These are phyloP conservation scores for Pseudobourletiella spinata DNA, from an alignment of 1,140 invertebrate genomes.

Conservation along the genomic window DNA sequence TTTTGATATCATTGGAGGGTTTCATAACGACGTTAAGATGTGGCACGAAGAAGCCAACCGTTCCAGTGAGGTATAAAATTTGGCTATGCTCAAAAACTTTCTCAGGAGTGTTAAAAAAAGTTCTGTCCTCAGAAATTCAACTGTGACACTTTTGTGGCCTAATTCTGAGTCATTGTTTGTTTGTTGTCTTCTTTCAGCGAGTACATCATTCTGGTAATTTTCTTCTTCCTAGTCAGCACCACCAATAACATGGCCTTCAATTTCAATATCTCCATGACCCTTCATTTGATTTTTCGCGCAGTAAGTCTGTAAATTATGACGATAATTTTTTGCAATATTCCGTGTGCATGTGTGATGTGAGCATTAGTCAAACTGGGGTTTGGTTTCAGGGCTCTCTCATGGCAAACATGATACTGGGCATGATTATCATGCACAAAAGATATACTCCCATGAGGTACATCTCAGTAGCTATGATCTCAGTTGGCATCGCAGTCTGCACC, in stretches of 20 bases:
- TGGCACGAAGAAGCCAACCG: constrained; percentile 59
- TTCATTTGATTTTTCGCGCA: constrained; percentile 97
- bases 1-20: constrained; percentile 84
- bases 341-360: neutral
- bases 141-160: too few relatives aligned
- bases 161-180: neutral
- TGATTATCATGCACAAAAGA: constrained; percentile 74
- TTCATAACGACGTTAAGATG: constrained; percentile 81
- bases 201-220: constrained; percentile 72
- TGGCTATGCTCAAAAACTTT: neutral
- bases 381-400: constrained; percentile 83
- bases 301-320: constrained; percentile 52
- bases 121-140: too few relatives aligned
- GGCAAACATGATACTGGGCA: constrained; percentile 92
- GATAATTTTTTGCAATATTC: neutral
- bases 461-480: constrained; percentile 83
- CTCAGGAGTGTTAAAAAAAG: neutral
- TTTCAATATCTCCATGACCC: constrained; percentile 94
- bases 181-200: constrained; percentile 49
- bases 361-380: too few relatives aligned
- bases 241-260: constrained; percentile 93
- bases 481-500: constrained; percentile 86
- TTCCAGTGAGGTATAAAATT: constrained; percentile 46
- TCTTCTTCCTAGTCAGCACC: constrained; percentile 89
- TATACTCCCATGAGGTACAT: constrained; percentile 81